Conservation (phyloP, 2,797 vertebrate species). For the Urosaurus nigricauda region DNA sequence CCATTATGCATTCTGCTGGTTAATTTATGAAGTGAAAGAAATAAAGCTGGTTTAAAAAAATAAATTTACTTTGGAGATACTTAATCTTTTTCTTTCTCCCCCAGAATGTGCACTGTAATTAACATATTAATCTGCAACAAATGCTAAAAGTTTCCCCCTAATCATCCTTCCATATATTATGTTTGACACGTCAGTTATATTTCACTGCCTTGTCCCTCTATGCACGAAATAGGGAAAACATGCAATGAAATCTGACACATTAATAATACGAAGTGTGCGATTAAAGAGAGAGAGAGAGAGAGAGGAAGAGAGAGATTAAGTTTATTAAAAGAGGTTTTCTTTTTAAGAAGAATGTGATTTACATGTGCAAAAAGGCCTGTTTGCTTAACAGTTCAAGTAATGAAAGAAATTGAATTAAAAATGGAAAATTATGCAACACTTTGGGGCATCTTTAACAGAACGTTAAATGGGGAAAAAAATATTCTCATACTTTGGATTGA, state of each 20-base stretch:
- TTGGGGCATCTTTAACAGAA: background rate
- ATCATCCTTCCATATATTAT: conserved; percentile 65
- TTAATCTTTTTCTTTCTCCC: conserved; percentile 67
- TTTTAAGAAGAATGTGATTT: conserved; percentile 54
- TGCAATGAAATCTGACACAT: conserved; percentile 52
- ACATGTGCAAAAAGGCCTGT: conserved; percentile 48
- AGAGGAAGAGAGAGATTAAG: conserved; percentile 39
- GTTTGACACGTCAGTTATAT: conserved; percentile 65
- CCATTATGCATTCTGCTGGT: conserved; percentile 61
- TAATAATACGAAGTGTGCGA: conserved; percentile 57
- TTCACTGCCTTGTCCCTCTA: conserved; percentile 52
- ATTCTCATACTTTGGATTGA: conserved; percentile 21
- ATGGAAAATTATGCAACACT: conserved; percentile 38
- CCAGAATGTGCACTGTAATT: conserved; percentile 69
- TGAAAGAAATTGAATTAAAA: conserved; percentile 20
- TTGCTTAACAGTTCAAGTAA: conserved; percentile 44
- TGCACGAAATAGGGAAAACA: conserved; percentile 46
- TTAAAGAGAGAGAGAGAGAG: background rate
- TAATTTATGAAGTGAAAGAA: conserved; percentile 75
- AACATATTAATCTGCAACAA: conserved; percentile 77
- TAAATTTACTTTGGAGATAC: conserved; percentile 74
- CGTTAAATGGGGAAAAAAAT: conserved; percentile 40
- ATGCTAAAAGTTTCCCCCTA: conserved; percentile 69
- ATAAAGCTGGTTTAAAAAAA: conserved; percentile 75
- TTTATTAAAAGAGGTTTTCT: conserved; percentile 61